Conservation (phyloP, 2,113 vertebrate species). For the Melanostigma gelatinosum region DNA sequence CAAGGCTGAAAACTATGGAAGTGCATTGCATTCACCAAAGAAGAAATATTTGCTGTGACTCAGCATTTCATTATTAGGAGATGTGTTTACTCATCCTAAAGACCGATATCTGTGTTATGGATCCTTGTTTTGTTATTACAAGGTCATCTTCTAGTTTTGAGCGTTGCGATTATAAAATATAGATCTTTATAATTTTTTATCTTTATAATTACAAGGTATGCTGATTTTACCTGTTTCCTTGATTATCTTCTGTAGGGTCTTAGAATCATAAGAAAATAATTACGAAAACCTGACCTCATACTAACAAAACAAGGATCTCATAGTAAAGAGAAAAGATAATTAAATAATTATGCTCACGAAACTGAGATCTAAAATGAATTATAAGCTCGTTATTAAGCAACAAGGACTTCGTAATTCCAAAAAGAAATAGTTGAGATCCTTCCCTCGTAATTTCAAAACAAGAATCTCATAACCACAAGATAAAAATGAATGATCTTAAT, state of each 20-base stretch:
- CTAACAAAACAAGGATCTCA: background rate
- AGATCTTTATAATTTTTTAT: background rate
- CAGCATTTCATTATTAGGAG: background rate
- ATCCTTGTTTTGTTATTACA: background rate
- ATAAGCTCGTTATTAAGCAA: background rate
- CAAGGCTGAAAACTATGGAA: background rate
- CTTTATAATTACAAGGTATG: background rate
- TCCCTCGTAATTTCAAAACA: too few species aligned
- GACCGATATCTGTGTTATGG: background rate
- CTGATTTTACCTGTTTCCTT: background rate
- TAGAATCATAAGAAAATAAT: background rate
- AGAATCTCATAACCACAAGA: too few species aligned
- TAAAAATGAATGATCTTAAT: background rate
- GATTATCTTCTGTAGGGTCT: background rate
- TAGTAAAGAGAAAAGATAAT: background rate
- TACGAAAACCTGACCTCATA: background rate
- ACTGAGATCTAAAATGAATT: background rate
- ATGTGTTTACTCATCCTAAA: background rate
- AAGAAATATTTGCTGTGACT: background rate
- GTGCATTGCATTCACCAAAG: background rate
- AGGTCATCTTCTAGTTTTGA: background rate
- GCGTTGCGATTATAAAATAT: background rate
- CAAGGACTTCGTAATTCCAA: background rate
- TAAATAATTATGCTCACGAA: background rate
- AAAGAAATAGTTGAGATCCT: background rate